phyloP scores from a whole-genome alignment of 1,140 invertebrate species.

The Leptonema lineaticorne region DNA sequence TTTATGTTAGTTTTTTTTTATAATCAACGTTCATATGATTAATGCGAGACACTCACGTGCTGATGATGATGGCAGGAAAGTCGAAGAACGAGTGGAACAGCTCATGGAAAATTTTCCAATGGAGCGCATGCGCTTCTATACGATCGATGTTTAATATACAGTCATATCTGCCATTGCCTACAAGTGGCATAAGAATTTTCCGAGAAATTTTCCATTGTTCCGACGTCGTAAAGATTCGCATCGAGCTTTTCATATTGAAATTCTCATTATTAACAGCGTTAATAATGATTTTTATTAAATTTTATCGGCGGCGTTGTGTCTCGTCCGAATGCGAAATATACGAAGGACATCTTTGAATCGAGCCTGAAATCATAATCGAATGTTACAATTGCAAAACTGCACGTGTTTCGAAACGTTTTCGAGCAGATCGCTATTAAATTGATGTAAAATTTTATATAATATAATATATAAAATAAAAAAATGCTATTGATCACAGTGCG shows the following conservation, averaged over 20 bases:
- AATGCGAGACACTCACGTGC: slow-evolving; percentile 1
- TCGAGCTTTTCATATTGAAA: background rate
- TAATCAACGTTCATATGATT: no score
- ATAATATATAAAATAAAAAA: no score
- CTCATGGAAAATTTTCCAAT: background rate
- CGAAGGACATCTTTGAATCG: background rate
- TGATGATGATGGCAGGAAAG: slow-evolving; percentile 27
- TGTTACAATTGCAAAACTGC: background rate
- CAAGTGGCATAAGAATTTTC: slow-evolving; percentile 30
- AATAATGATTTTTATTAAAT: background rate
- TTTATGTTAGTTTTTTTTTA: no score
- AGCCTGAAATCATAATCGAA: background rate
- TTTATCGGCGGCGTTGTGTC: no score
- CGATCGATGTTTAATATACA: slow-evolving; percentile 32
- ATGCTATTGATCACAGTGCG: no score
- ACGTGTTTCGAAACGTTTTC: no score
- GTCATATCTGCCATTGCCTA: slow-evolving; percentile 28
- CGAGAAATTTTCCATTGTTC: background rate
- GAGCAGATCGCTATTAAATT: no score
- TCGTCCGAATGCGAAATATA: no score
- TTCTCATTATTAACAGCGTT: background rate
- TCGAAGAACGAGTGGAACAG: slow-evolving; percentile 6
- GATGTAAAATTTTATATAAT: no score
- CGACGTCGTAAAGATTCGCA: background rate
- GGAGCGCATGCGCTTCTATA: slow-evolving; percentile 19